Evolutionary conservation across 2,888 invertebrate genomes (phyloP).

Genomic region (Hetaerina titia): DNA sequence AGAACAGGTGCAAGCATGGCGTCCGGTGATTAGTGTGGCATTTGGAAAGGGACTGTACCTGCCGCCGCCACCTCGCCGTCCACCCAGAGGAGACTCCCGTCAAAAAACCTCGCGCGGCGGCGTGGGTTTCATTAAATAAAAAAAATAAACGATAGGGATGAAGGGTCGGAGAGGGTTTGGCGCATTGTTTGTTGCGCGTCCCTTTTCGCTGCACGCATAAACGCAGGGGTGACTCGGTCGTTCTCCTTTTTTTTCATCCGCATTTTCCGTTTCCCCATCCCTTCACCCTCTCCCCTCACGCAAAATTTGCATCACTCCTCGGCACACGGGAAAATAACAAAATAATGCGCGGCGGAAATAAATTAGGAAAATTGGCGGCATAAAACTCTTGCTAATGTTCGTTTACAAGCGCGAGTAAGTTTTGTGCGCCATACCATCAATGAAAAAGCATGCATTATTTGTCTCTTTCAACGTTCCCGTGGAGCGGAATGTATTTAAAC

Average conservation of each 20-base stretch:
- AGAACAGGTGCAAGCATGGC: constrained; percentile 7
- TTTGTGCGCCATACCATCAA: not conserved
- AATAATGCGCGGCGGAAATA: not conserved
- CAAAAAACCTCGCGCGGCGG: not conserved
- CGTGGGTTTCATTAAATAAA: not conserved
- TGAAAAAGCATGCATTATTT: not conserved
- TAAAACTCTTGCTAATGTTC: not conserved
- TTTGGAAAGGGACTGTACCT: not conserved
- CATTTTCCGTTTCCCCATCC: not conserved
- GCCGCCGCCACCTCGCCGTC: not conserved
- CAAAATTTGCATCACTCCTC: too few relatives aligned
- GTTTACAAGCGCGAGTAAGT: not conserved
- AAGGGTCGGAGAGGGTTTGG: not conserved
- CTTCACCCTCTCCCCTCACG: not conserved
- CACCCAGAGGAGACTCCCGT: not conserved
- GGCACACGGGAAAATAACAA: not conserved
- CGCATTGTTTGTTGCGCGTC: constrained; percentile 2
- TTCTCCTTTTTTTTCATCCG: not conserved
- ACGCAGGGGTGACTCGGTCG: not conserved
- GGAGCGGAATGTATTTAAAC: not conserved
- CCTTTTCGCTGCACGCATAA: not conserved
- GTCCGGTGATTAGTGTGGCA: constrained; percentile 8
- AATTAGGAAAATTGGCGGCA: not conserved
- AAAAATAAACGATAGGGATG: not conserved
- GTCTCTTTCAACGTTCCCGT: not conserved